Base-by-base conservation (phyloP, 2,797 vertebrate genomes). In the Etheostoma perlongum region DNA sequence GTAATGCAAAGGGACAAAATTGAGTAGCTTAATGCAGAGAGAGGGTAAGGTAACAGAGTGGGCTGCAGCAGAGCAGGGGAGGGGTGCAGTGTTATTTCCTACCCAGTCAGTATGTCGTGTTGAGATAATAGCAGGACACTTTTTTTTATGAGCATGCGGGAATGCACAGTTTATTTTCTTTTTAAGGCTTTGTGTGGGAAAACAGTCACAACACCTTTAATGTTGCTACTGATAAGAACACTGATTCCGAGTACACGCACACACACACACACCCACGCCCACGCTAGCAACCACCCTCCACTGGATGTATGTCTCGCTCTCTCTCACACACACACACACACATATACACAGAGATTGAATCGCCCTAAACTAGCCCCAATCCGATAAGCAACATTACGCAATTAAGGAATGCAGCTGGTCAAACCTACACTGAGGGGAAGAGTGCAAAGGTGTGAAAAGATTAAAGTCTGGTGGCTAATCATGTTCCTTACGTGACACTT, bases 1-100 rank as follows among this genome's bases (percentile, higher is more conserved):
- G 53, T 42, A 18, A 25, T 40, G 15, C 40, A 9, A 61, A 79
- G 12, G 55, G 36, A 23, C 23, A 13, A 64, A 65, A 30, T 57
- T 25, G 74, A 54, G 44, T 2, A 18, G 18, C 27, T 25, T 40
- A 11, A 70, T 14, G 19, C 58, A 74, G 33, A 52, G 51, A 12
- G 19, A 74, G 61, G 61, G 40, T 53, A 80, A 47, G 62, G 67
- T 78, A 61, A 66, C 46, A 63, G 58, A 47, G 68, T 51, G 4
- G 6, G 25, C 59, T 13, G 1, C 19, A 33, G 65, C 21, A 27
- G 49, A 76, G 58, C 76, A 82, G 88, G 84, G 36, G 82, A 82
- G 84, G 74, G 76, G 79, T 59, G 49, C 64, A 1, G 51, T 10
- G 87, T 88, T 93, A 92, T 93, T 95, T 95, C 92, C 93, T 93